Conservation (phyloP, 2,113 vertebrate genomes). For the Lonchura striata region DNA sequence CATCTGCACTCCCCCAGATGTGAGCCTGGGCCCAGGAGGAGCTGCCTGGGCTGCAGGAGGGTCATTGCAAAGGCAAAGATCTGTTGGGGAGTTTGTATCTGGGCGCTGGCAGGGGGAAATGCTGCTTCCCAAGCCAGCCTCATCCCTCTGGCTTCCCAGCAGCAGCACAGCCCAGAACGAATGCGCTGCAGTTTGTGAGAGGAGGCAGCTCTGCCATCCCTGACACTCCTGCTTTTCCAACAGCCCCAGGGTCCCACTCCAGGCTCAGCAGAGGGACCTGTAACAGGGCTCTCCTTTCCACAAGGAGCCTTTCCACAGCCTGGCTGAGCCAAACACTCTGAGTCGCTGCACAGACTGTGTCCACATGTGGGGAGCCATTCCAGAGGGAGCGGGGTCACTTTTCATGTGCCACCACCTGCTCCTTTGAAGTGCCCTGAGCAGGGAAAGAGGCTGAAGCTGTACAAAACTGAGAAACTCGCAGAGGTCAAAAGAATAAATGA, state of each 20-base stretch:
- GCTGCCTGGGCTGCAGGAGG: fast-evolving
- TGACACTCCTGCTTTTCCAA: background rate
- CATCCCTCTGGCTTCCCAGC: background rate
- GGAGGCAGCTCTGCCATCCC: background rate
- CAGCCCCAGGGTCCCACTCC: background rate
- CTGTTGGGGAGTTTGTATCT: background rate
- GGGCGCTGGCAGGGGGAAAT: background rate
- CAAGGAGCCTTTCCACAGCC: background rate
- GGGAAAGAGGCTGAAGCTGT: background rate
- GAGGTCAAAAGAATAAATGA: conserved; percentile 61
- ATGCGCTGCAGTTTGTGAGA: background rate
- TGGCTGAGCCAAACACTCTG: background rate
- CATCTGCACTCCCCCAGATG: background rate
- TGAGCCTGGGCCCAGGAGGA: background rate
- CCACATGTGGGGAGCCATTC: fast-evolving
- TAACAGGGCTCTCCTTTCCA: background rate
- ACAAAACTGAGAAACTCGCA: background rate
- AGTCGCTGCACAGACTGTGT: fast-evolving
- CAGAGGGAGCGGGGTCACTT: fast-evolving
- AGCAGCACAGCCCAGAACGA: background rate
- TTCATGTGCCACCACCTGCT: background rate
- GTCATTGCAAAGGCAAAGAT: fast-evolving
- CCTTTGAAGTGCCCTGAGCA: background rate
- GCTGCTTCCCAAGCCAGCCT: background rate
- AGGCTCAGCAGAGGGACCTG: background rate